Evolutionary conservation across 2,888 invertebrate species (phyloP).

Genomic region (Helleia helle): DNA sequence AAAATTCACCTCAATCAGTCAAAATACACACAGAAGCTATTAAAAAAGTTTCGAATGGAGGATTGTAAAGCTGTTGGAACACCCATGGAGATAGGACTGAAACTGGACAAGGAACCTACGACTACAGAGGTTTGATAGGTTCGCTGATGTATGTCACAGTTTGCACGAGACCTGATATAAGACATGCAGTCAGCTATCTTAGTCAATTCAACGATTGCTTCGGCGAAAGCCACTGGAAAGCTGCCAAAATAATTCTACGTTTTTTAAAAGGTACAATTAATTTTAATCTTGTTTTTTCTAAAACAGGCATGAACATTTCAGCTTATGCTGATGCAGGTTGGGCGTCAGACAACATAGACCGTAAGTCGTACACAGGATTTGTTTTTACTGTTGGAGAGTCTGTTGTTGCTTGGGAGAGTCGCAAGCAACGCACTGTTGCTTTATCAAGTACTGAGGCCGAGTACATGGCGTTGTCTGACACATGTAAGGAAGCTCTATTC

Average conservation of each 20-base stretch:
- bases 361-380: constrained; percentile 22
- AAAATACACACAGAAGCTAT: background rate
- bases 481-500: too few species aligned
- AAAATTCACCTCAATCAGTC: background rate
- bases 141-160: constrained; percentile 22
- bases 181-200: constrained; percentile 17
- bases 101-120: constrained; percentile 4
- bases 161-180: constrained; percentile 22
- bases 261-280: constrained; percentile 22
- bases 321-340: constrained; percentile 21
- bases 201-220: constrained; percentile 21
- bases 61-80: constrained; percentile 14
- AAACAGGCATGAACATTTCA: too few species aligned
- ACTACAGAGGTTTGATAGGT: constrained; percentile 13
- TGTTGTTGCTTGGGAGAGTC: constrained; percentile 11
- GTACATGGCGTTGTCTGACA: too few species aligned
- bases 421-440: constrained; percentile 13
- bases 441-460: constrained; percentile 3
- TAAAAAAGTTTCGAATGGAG: background rate
- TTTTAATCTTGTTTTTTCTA: constrained; percentile 12
- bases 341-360: constrained; percentile 14
- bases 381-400: constrained; percentile 15
- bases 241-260: constrained; percentile 20
- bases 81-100: constrained; percentile 13
- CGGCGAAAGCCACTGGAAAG: constrained; percentile 19